Conservation (phyloP, 2,888 invertebrate genomes). For the Ophraella communa region DNA sequence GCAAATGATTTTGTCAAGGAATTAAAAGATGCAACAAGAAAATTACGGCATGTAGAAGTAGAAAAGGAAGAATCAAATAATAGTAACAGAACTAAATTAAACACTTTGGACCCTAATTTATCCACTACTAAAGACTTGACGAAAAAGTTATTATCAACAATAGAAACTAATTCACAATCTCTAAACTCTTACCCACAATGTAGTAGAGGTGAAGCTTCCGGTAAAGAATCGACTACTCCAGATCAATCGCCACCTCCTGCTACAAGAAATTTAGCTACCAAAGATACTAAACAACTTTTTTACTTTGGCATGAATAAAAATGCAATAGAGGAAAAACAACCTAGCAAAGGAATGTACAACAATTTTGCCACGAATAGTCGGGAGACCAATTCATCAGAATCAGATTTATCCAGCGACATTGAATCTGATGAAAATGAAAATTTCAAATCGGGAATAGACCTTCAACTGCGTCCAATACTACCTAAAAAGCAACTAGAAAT, state of each 20-base stretch:
- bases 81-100: constrained; percentile 62
- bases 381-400: constrained; percentile 61
- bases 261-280: constrained; percentile 36
- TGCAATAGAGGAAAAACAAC: constrained; percentile 26
- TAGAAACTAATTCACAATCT: constrained; percentile 60
- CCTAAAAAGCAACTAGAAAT: constrained; percentile 80
- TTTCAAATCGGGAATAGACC: constrained; percentile 68
- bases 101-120: constrained; percentile 56
- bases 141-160: constrained; percentile 62
- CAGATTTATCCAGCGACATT: constrained; percentile 65
- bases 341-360: constrained; percentile 36
- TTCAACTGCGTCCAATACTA: constrained; percentile 77
- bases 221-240: constrained; percentile 69
- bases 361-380: constrained; percentile 40
- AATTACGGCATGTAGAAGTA: constrained; percentile 47
- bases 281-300: constrained; percentile 65
- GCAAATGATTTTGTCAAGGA: constrained; percentile 65
- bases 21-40: constrained; percentile 59
- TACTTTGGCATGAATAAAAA: constrained; percentile 80
- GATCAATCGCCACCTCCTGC: constrained; percentile 65
- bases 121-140: constrained; percentile 61
- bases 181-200: constrained; percentile 54
- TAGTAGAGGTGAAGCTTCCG: constrained; percentile 63
- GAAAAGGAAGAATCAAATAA: constrained; percentile 43
- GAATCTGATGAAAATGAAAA: constrained; percentile 50